Percentiles rank a stretch among this genome's conserved stretches.
These are phyloP conservation scores for Protophormia terraenovae DNA, from an alignment of 2,888 invertebrate species.

Conservation along the genomic window DNA sequence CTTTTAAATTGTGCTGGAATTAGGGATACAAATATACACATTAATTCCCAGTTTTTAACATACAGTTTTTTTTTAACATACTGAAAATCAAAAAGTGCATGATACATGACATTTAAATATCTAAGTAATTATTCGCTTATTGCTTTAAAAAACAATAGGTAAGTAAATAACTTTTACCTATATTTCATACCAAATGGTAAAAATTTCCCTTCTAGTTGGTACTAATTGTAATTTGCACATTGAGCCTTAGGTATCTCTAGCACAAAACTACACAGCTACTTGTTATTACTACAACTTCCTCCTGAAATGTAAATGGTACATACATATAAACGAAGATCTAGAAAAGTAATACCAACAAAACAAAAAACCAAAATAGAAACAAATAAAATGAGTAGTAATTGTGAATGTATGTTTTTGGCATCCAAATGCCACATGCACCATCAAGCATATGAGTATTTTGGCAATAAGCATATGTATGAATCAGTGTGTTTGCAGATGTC, in stretches of 20 bases:
- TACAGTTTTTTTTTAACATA: no score
- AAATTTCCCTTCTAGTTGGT: not conserved
- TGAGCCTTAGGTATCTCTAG: not conserved
- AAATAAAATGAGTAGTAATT: not conserved
- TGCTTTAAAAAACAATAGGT: no score
- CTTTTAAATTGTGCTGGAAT: not conserved
- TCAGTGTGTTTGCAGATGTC: not conserved
- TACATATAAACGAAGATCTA: not conserved
- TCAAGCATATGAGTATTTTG: constrained; percentile 36
- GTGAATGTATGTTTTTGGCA: constrained; percentile 30
- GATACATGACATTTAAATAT: no score
- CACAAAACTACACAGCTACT: not conserved
- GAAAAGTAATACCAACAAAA: not conserved
- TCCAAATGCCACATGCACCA: constrained; percentile 43
- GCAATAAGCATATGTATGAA: constrained; percentile 15
- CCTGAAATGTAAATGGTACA: not conserved
- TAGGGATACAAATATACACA: not conserved
- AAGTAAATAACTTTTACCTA: no score
- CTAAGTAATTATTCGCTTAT: no score
- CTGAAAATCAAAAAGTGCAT: no score
- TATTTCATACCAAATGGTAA: not conserved
- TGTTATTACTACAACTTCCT: not conserved
- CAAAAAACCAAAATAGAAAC: not conserved
- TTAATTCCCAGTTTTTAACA: no score
- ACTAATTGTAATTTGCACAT: not conserved